These are phyloP conservation scores for Trachelus stipa DNA, from an alignment of 2,888 invertebrate genomes.

Conservation along the genomic window DNA sequence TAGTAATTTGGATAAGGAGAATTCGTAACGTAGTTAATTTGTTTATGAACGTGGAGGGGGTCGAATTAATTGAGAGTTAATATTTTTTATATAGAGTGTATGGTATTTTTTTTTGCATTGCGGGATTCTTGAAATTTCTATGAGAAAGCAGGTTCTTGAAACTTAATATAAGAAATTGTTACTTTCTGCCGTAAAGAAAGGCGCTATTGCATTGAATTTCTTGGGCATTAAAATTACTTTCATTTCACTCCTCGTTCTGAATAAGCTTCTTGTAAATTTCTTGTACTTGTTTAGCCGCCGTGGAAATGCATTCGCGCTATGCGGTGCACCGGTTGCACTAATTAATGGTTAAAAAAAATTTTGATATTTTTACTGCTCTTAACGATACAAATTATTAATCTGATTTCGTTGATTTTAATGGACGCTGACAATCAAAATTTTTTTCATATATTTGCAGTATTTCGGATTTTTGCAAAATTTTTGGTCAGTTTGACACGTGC, in stretches of 20 bases:
- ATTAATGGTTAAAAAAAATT: background rate
- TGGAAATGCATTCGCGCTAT: background rate
- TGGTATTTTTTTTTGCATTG: background rate
- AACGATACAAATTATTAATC: background rate
- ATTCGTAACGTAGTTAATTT: background rate
- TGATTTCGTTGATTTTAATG: background rate
- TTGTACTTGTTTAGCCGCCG: background rate
- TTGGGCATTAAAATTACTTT: background rate
- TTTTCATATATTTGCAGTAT: too few species aligned
- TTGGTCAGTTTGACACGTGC: too few species aligned
- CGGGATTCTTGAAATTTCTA: background rate
- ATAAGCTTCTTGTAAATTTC: background rate
- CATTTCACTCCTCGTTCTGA: background rate
- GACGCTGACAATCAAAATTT: background rate
- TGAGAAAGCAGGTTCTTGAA: background rate
- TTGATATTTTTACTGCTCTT: background rate
- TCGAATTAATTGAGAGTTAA: background rate
- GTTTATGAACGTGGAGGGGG: fast-evolving
- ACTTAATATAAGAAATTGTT: background rate
- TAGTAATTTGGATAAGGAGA: background rate
- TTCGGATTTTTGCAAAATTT: too few species aligned
- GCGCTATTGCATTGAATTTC: background rate
- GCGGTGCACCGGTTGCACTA: background rate
- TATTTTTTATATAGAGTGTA: background rate
- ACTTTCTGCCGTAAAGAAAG: too few species aligned